Conservation (phyloP, 1,140 invertebrate genomes). For the Sweltsa coloradensis region DNA sequence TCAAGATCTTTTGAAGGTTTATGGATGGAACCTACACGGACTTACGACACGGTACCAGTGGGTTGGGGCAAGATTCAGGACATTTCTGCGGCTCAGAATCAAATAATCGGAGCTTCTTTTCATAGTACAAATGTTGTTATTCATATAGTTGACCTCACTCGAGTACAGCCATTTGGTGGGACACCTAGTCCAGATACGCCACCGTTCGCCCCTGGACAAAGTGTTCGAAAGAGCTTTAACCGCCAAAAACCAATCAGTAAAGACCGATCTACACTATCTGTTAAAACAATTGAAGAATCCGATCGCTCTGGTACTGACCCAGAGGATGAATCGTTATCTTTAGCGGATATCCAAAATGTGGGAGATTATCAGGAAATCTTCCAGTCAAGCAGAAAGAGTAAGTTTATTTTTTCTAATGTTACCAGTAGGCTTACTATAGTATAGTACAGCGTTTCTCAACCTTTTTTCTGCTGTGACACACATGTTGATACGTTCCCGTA, state of each 20-base stretch:
- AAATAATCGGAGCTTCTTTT: conserved; percentile 77
- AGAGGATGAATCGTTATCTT: conserved; percentile 56
- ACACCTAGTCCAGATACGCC: conserved; percentile 26
- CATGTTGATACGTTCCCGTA: no score
- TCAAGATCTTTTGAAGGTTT: conserved; percentile 75
- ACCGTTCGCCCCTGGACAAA: conserved; percentile 56
- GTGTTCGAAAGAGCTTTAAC: conserved; percentile 70
- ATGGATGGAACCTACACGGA: conserved; percentile 85
- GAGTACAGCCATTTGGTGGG: conserved; percentile 55
- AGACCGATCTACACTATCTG: conserved; percentile 44
- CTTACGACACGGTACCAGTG: conserved; percentile 68
- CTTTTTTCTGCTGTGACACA: no score
- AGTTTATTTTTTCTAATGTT: no score
- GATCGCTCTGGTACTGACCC: conserved; percentile 64
- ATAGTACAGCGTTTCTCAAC: no score
- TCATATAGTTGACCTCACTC: conserved; percentile 73
- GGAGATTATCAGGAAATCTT: conserved; percentile 75
- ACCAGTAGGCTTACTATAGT: no score
- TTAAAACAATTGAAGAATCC: conserved; percentile 65
- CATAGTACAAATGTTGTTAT: conserved; percentile 70
- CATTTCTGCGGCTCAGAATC: conserved; percentile 74
- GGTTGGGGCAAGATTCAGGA: conserved; percentile 85
- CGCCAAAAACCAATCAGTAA: conserved; percentile 43
- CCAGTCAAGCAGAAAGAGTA: conserved; percentile 66
- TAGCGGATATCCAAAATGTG: conserved; percentile 63